Evolutionary conservation across 2,888 invertebrate species (phyloP).

Genomic region (Melanargia galathea): DNA sequence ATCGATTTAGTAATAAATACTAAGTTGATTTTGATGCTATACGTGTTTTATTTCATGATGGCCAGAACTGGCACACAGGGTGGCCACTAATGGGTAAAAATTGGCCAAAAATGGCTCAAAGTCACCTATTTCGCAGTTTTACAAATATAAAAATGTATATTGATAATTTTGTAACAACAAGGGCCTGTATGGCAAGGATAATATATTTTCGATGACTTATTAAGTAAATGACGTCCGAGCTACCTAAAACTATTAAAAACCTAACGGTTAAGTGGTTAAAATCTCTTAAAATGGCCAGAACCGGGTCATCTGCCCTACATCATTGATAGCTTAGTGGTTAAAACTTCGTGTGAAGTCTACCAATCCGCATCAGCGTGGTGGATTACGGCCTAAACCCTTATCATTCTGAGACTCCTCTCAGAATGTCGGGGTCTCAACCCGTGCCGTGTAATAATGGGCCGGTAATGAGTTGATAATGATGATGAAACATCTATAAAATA

Average conservation of each 20-base stretch:
- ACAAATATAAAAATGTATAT: constrained; percentile 1
- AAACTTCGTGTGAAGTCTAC: too few relatives aligned
- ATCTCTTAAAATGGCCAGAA: constrained; percentile 2
- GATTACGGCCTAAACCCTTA: too few relatives aligned
- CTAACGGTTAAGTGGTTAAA: background rate
- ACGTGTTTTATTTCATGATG: constrained; percentile 2
- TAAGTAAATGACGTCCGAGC: background rate
- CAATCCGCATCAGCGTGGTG: too few relatives aligned
- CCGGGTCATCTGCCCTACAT: background rate
- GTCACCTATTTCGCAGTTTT: constrained; percentile 5
- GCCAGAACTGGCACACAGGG: constrained; percentile 4
- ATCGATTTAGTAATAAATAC: too few relatives aligned
- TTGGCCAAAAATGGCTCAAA: background rate
- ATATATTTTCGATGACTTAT: constrained; percentile 8
- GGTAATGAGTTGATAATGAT: too few relatives aligned
- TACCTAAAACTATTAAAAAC: background rate
- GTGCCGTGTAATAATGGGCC: too few relatives aligned
- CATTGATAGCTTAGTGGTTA: too few relatives aligned
- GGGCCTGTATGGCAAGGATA: background rate
- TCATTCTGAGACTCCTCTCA: too few relatives aligned
- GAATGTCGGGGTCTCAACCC: too few relatives aligned
- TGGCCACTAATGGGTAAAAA: too few relatives aligned
- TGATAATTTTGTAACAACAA: background rate
- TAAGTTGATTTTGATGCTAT: constrained; percentile 1
- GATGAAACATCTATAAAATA: too few relatives aligned